Evolutionary conservation across 2,888 invertebrate species (phyloP).

Genomic region (Calephelis perditalis): DNA sequence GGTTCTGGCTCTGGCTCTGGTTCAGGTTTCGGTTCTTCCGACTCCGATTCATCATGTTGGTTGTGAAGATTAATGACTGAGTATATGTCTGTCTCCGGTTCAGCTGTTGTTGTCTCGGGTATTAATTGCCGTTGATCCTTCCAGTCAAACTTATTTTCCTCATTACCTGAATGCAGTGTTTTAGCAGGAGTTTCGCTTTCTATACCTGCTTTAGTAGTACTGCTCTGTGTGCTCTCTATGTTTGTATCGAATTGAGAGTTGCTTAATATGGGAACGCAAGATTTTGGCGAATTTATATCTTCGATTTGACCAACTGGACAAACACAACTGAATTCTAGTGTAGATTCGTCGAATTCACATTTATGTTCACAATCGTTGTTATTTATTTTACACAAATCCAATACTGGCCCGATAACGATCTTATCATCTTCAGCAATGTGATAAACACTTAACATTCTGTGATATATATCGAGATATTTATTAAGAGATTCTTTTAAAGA

Average conservation of each 20-base stretch:
- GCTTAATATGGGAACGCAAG: conserved; percentile 56
- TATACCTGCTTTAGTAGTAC: conserved; percentile 21
- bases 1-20: conserved; percentile 36
- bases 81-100: conserved; percentile 31
- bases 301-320: conserved; percentile 77
- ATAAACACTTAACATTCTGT: conserved; percentile 73
- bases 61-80: conserved; percentile 29
- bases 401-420: conserved; percentile 58
- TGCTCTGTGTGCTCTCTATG: background rate
- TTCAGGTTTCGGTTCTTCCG: conserved; percentile 30
- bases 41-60: conserved; percentile 33
- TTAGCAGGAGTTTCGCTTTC: background rate
- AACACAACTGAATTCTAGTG: conserved; percentile 81
- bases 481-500: conserved; percentile 66
- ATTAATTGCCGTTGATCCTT: conserved; percentile 43
- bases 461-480: conserved; percentile 64
- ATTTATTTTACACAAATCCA: conserved; percentile 82
- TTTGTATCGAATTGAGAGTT: conserved; percentile 30
- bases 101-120: conserved; percentile 34
- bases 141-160: conserved; percentile 49
- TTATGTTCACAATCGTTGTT: conserved; percentile 81
- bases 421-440: conserved; percentile 72
- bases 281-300: conserved; percentile 57
- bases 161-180: conserved; percentile 38
- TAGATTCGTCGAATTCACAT: conserved; percentile 81